Percentiles rank a stretch among this genome's conserved stretches.
phyloP scores from a whole-genome alignment of 2,888 invertebrate genomes.

The Steinernema scapterisci region DNA sequence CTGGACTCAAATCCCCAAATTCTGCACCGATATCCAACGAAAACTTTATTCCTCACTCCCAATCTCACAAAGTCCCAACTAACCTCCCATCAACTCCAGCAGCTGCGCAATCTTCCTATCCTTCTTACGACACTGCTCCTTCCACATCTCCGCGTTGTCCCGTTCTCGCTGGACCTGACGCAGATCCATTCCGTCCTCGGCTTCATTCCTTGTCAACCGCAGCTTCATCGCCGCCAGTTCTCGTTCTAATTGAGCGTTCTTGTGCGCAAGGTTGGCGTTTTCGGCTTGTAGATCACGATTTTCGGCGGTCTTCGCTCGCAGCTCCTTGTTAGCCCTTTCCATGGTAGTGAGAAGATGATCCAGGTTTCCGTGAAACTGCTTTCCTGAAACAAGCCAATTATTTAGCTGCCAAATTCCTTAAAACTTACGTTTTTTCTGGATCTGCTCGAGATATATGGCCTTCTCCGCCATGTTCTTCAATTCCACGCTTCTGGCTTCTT shows the following conservation, averaged over 20 bases:
- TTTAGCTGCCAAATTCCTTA: no score
- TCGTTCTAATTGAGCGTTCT: not conserved
- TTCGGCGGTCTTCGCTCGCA: not conserved
- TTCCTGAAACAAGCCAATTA: no score
- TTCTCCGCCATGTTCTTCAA: no score
- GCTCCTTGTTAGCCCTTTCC: not conserved
- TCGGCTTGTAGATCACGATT: not conserved
- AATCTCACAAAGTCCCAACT: no score
- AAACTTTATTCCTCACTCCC: no score
- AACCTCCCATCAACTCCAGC: not conserved
- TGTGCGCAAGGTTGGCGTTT: not conserved
- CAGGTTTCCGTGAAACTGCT: no score
- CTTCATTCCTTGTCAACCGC: conserved; percentile 11
- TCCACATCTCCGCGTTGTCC: not conserved
- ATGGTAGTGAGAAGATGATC: not conserved
- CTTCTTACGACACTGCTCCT: conserved; percentile 14
- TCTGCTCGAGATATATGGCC: no score
- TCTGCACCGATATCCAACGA: no score
- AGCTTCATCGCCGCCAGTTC: conserved; percentile 13
- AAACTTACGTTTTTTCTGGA: no score
- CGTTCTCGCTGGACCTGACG: not conserved
- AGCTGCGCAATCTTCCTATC: not conserved
- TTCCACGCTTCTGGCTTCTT: no score
- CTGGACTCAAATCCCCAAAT: no score
- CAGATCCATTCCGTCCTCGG: conserved; percentile 23